Conservation (phyloP, 2,888 invertebrate species). For the Athrips mouffetella region DNA sequence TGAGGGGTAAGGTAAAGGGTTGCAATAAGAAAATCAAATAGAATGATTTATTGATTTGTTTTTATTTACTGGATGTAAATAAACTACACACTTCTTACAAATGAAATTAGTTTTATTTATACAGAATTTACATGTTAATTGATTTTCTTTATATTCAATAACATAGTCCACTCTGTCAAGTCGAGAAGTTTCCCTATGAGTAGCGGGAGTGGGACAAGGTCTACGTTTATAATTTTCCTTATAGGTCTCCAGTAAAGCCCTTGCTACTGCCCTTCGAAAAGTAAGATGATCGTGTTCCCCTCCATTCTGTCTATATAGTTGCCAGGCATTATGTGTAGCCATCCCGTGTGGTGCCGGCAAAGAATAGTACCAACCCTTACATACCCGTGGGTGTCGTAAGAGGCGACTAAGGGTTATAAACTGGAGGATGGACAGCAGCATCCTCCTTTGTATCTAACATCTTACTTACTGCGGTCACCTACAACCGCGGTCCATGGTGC, state of each 20-base stretch:
- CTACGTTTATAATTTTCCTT: not conserved
- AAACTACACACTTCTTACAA: no score
- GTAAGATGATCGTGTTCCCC: not conserved
- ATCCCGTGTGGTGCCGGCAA: no score
- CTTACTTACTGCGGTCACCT: no score
- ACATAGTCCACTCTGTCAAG: not conserved
- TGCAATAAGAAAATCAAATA: not conserved
- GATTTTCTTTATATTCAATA: not conserved
- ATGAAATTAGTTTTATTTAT: not conserved
- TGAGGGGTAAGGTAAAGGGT: not conserved
- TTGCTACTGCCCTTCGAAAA: not conserved
- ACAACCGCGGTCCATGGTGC: no score
- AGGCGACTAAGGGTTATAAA: no score
- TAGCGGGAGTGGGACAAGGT: not conserved
- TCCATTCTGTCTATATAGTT: not conserved
- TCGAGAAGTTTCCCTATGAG: not conserved
- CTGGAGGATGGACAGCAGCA: no score
- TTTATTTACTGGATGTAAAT: no score
- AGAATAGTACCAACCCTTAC: no score
- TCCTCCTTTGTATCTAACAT: no score
- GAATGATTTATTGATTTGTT: not conserved
- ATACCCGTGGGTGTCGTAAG: no score
- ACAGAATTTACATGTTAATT: not conserved
- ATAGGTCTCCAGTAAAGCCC: not conserved
- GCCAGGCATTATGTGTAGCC: conserved; percentile 11